Evolutionary conservation across 1,140 invertebrate genomes (phyloP).

Genomic region (Samia ricini): DNA sequence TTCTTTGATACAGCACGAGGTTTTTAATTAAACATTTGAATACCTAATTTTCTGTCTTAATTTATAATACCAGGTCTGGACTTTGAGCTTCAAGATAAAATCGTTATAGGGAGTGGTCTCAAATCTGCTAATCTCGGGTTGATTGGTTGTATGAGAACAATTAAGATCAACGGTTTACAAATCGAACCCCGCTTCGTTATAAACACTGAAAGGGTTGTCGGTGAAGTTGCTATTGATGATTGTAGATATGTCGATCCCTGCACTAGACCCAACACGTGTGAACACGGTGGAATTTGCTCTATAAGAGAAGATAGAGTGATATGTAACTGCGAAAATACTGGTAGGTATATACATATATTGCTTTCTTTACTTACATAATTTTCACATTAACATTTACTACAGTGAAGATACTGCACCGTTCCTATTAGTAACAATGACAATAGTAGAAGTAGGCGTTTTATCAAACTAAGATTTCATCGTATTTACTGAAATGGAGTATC

Average conservation of each 20-base stretch:
- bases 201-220: constrained; percentile 87
- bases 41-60: background rate
- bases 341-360: constrained; percentile 32
- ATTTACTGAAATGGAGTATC: too few species aligned
- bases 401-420: background rate
- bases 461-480: too few species aligned
- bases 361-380: background rate
- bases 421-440: too few species aligned
- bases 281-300: constrained; percentile 93
- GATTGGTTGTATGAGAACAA: constrained; percentile 93
- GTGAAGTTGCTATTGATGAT: constrained; percentile 93
- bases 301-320: constrained; percentile 91
- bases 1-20: background rate
- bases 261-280: constrained; percentile 91
- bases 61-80: constrained; percentile 58
- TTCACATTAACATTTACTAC: too few species aligned
- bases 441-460: too few species aligned
- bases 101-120: constrained; percentile 87
- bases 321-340: constrained; percentile 93
- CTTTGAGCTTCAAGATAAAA: constrained; percentile 79
- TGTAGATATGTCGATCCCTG: constrained; percentile 95
- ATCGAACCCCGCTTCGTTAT: constrained; percentile 88
- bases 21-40: constrained; percentile 10
- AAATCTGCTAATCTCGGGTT: constrained; percentile 84
- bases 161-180: constrained; percentile 86